Base-by-base conservation (phyloP, 2,888 invertebrate species). In the Pollenia angustigena region DNA sequence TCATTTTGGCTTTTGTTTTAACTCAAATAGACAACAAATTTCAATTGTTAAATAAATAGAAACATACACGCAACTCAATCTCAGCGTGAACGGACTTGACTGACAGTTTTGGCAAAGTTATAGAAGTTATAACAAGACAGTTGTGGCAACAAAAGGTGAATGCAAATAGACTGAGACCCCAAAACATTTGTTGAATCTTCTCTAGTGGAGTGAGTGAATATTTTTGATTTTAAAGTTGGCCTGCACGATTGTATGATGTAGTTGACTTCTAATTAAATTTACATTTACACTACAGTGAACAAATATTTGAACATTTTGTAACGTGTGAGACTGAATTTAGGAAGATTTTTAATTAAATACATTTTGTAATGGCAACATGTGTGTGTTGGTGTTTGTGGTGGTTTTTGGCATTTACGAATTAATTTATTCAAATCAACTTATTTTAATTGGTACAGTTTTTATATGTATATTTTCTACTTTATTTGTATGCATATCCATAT, bases 1-100 rank as follows among this genome's bases (percentile, higher is more conserved):
- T 23, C n/a, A 18, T 72, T 32, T 58, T 54, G 56, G 40, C 81
- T 74, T 81, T 81, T 81, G 74, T 81, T 81, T 81, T 66, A 81
- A 68, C 56, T 58, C 42, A 81, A 74, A 81, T 74, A 81, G 54
- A 81, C 23, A 42, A 74, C 32, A 66, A 66, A 42, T 44, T 66
- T 74, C 81, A 74, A 81, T 74, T 66, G 74, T 32, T 50, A 74
- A 74, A 72, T 18, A 81, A 74, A 81, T 58, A 74, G 40, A 44
- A 32, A 56, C 7, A 16, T 14, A 40, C 40, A 58, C 56, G 11
- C 42, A 58, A 46, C 58, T 60, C 42, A 60, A 72, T 81, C 56
- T 81, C 14, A 54, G 64, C 16, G 9, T 54, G 62, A 9, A 16
- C 48, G n/a, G 60, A 12, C 42, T 32, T 54, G 50, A 42, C 16